Base-by-base conservation (phyloP, 2,888 invertebrate species). In the Agapetus fuscipes region DNA sequence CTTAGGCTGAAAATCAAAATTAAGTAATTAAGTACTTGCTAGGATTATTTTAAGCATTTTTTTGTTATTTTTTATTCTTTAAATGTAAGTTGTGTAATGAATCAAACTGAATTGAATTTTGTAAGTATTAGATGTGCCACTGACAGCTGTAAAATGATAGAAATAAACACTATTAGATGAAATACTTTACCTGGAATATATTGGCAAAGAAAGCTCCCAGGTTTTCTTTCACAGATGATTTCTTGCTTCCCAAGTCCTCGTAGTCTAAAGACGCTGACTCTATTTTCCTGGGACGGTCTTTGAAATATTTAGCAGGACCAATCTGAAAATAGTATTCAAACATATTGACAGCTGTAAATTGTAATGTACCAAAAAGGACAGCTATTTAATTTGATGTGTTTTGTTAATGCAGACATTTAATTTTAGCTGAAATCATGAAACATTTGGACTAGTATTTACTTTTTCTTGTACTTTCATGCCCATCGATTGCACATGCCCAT, bases 1-100 rank as follows among this genome's bases (percentile, higher is more conserved):
- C 48, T 73, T 70, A 0, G 83, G 81, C 71, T 76, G 54, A 15
- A 45, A 43, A 24, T 9, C 9, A 33, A n/a, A 27, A n/a, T n/a
- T 27, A 9, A 3, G n/a, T 27, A 20, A 20, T 20, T 20, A 4
- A 20, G 9, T 20, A 6, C 4, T 20, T 20, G 20, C 20, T 27
- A 7, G 3, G 27, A 9, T 9, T 27, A 27, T 27, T 5, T 27
- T 5, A 9, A 27, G n/a, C 12, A 27, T 27, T 27, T 9, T 27
- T 27, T 27, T 27, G 4, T n/a, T 27, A 27, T 24, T 7, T 7
- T 24, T 24, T 24, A 24, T 24, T 7, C 5, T 24, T 5, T 10
- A 24, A 7, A 24, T 7, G 9, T 24, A n/a, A n/a, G 20, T 20
- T 20, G 4, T 20, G 9, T 20, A 20, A 20, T 4, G 4, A 20